phyloP scores from a whole-genome alignment of 2,797 vertebrate species.

The Phaenicophaeus curvirostris region DNA sequence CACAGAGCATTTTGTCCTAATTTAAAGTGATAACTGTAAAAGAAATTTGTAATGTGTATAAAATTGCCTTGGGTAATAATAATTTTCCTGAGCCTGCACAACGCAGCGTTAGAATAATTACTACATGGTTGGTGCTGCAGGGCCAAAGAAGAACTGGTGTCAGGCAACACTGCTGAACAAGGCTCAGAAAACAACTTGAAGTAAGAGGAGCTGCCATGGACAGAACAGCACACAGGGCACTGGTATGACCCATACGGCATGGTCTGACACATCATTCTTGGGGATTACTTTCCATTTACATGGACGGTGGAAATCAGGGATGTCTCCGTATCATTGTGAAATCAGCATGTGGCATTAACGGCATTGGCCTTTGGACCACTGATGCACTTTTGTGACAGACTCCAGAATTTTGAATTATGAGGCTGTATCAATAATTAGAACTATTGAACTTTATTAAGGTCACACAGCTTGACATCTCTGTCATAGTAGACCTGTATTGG shows the following conservation, averaged over 20 bases:
- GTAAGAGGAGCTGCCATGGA: not conserved
- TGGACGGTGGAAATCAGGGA: not conserved
- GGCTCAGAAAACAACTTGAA: not conserved
- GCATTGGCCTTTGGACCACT: not conserved
- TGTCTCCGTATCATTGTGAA: fast-evolving
- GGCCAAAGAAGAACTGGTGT: not conserved
- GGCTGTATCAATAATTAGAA: not conserved
- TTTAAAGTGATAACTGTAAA: constrained; percentile 18
- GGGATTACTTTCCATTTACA: not conserved
- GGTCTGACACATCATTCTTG: fast-evolving
- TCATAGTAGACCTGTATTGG: fast-evolving
- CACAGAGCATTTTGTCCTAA: constrained; percentile 11
- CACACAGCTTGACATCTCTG: fast-evolving
- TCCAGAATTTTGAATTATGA: not conserved
- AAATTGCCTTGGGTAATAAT: constrained; percentile 9
- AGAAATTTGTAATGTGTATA: constrained; percentile 25
- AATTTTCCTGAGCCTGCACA: constrained; percentile 1
- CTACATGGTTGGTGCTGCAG: not conserved
- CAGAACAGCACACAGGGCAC: fast-evolving
- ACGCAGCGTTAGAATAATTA: not conserved
- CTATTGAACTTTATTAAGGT: not conserved
- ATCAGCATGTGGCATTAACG: not conserved
- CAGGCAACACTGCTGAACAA: not conserved
- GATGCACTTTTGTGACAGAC: not conserved
- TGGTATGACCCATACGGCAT: fast-evolving